Base-by-base conservation (phyloP, 2,888 invertebrate genomes). In the Hypena proboscidalis region DNA sequence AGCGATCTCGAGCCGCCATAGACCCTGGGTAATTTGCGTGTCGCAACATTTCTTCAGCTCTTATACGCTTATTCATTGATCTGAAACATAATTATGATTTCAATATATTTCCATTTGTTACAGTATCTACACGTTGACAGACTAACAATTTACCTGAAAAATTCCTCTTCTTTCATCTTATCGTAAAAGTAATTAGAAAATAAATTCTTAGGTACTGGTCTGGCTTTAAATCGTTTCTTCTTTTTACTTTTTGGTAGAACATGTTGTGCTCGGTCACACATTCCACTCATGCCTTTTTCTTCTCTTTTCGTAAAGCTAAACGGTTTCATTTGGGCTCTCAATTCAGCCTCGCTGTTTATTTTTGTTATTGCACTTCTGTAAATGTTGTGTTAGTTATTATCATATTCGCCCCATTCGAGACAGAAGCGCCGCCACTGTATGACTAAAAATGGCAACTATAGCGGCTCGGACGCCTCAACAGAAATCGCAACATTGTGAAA, bases 161-260 rank as follows among this genome's bases (percentile, higher is more conserved):
- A 95, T 55, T 95, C 94, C 60, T 95, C 94, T 69, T 95, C 94
- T 54, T 94, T 92, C 91, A 94, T 93, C 71, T 93, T 94, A 52
- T 93, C 93, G 54, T 95, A 95, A 63, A 95, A 92, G 52, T 94
- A 94, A 66, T 94, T 94, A 8, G 94, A 94, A 69, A 95, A 95
- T 11, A 95, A 80, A 76, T 94, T 93, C 69, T 92, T 94, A 0
- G 95, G 95, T 5, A 95, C 92, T 0, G 95, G 95, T 54, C 93
- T 93, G 0, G 95, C 95, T 65, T 85, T 92, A 67, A 95, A 95
- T 26, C 87, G 80, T 59, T 92, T 92, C 52, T 87, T 92, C 83
- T 80, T 91, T 64, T 70, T 91, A 20, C 66, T 63, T 47, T 90
- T 88, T 1, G 89, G 85, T 1, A 85, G 39, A 7, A 68, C 67